These are phyloP conservation scores for Seira sanloemensis DNA, from an alignment of 2,888 invertebrate species.

Conservation along the genomic window DNA sequence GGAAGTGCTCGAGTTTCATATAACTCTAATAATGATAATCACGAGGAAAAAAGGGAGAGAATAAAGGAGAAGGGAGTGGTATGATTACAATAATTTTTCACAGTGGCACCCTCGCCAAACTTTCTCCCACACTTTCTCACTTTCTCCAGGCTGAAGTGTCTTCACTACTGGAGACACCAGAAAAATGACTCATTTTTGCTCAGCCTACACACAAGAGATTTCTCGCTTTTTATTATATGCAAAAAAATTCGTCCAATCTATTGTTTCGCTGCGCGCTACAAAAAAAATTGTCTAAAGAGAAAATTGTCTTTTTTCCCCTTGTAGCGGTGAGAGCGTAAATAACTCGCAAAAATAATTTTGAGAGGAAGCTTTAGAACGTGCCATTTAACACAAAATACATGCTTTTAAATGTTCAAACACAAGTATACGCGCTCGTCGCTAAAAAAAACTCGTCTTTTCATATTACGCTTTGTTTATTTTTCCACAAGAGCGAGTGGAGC, in stretches of 20 bases:
- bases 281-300: not conserved
- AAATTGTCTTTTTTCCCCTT: not conserved
- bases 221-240: not conserved
- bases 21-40: not conserved
- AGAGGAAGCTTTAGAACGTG: not conserved
- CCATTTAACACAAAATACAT: conserved; percentile 12
- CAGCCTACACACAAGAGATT: not conserved
- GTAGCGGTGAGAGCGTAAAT: not conserved
- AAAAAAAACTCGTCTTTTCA: not conserved
- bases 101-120: not conserved
- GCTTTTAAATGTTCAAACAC: conserved; percentile 3
- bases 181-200: not conserved
- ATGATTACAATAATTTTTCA: conserved; percentile 11
- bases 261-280: not conserved
- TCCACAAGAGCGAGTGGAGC: not conserved
- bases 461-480: conserved; percentile 13
- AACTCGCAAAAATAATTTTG: not conserved
- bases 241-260: conserved; percentile 12
- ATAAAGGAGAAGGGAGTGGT: not conserved
- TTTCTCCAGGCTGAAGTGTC: not conserved
- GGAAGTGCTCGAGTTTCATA: too few species aligned
- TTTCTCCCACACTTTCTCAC: not conserved
- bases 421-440: not conserved
- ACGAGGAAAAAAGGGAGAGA: not conserved
- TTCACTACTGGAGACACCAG: too few species aligned